Conservation (phyloP, 2,113 vertebrate species). For the Misgurnus mizolepis region DNA sequence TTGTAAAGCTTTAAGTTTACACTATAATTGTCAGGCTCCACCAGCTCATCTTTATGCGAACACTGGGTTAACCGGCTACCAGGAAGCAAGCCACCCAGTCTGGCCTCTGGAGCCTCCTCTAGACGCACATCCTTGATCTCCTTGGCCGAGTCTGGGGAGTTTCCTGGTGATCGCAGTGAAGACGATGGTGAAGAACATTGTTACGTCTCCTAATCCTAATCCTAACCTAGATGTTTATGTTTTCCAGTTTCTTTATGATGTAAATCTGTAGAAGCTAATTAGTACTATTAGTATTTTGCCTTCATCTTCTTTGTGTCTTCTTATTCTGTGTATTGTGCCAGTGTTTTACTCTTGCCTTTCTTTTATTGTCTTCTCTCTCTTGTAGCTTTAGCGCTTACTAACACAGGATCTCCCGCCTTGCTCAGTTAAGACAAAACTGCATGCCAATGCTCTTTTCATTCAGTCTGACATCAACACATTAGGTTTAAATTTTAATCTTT, state of each 20-base stretch:
- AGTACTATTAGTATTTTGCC: conserved; percentile 4
- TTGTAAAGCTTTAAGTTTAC: not conserved
- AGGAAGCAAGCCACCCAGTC: conserved; percentile 90
- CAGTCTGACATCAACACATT: conserved; percentile 45
- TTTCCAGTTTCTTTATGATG: not conserved
- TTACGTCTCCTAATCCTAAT: not conserved
- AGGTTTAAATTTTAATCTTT: conserved; percentile 53
- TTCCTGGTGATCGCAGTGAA: conserved; percentile 86
- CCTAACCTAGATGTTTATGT: not conserved
- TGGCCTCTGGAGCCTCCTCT: conserved; percentile 92
- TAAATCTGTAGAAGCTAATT: conserved; percentile 1
- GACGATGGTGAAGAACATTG: conserved; percentile 85
- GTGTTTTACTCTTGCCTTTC: conserved; percentile 49
- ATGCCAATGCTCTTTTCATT: conserved; percentile 37
- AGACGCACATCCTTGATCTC: conserved; percentile 93
- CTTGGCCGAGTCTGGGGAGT: conserved; percentile 90
- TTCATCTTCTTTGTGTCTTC: conserved; percentile 38
- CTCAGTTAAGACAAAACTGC: conserved; percentile 48
- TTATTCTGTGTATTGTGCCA: conserved; percentile 36
- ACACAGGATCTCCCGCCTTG: conserved; percentile 45
- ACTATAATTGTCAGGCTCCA: conserved; percentile 83
- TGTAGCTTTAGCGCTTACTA: conserved; percentile 48
- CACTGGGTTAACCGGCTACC: conserved; percentile 96
- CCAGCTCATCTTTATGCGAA: conserved; percentile 95
- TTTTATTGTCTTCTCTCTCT: conserved; percentile 43